Percentiles rank a stretch among this genome's conserved stretches.
Evolutionary conservation across 2,797 vertebrate species (phyloP).

Genomic region (Malacoctenus gilli): DNA sequence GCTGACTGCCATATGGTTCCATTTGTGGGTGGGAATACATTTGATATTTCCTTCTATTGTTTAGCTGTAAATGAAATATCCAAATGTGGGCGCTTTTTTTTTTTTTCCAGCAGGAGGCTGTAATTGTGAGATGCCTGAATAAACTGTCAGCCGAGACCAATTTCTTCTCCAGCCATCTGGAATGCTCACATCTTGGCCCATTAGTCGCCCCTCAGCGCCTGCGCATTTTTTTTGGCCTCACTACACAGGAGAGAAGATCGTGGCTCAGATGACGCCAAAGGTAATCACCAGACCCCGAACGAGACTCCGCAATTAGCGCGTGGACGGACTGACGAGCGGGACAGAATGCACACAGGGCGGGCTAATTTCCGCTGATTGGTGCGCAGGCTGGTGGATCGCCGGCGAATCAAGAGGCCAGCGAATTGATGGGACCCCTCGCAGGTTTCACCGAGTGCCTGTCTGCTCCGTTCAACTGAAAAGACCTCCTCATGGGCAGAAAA

Average conservation of each 20-base stretch:
- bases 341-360: conserved; percentile 44
- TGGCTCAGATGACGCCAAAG: conserved; percentile 75
- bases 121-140: conserved; percentile 77
- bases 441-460: no score
- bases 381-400: conserved; percentile 52
- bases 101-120: conserved; percentile 68
- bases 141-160: conserved; percentile 75
- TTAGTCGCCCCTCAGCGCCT: conserved; percentile 74
- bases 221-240: conserved; percentile 82
- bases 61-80: conserved; percentile 66
- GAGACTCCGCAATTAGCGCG: conserved; percentile 51
- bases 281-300: conserved; percentile 74
- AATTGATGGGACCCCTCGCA: conserved; percentile 51
- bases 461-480: no score
- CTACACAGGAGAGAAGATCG: conserved; percentile 80
- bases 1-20: conserved; percentile 51
- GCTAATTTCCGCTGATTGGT: conserved; percentile 67
- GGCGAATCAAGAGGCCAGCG: conserved; percentile 62
- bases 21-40: conserved; percentile 52
- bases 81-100: conserved; percentile 59
- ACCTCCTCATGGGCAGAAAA: no score
- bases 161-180: conserved; percentile 76
- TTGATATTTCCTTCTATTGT: conserved; percentile 64
- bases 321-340: conserved; percentile 54
- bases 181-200: conserved; percentile 72